Base-by-base conservation (phyloP, 2,888 invertebrate genomes). In the Esperia sulphurella region DNA sequence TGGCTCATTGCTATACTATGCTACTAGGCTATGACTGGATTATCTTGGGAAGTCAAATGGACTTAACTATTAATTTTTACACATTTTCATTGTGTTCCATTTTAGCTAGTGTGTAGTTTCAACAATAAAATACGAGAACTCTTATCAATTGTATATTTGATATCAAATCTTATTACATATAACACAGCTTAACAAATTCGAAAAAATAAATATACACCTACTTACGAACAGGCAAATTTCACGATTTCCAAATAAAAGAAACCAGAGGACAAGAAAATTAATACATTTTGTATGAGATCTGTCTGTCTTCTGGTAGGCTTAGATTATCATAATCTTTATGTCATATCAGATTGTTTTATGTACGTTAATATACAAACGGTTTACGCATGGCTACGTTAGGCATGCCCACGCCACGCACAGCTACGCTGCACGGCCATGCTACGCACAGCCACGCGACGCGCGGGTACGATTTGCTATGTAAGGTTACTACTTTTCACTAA, bases 61-160 rank as follows among this genome's bases (percentile, higher is more conserved):
- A n/a, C n/a, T n/a, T n/a, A n/a, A n/a, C n/a, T n/a, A n/a, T n/a
- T n/a, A n/a, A n/a, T n/a, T n/a, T n/a, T n/a, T n/a, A n/a, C n/a
- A n/a, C n/a, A n/a, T n/a, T n/a, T n/a, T n/a, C n/a, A n/a, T n/a
- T n/a, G n/a, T n/a, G n/a, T n/a, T n/a, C n/a, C n/a, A n/a, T n/a
- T n/a, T n/a, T n/a, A n/a, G n/a, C n/a, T n/a, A n/a, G n/a, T 28
- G 29, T 9, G 21, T 12, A 14, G 14, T 5, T 38, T 14, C 7
- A 71, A 68, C 61, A 71, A 67, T 62, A 58, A 63, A 67, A 75
- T 55, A 47, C 59, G 35, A 35, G 41, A 30, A 52, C 55, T 76
- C 63, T 76, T 77, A 81, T 74, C 75, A 85, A 84, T 83, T 87
- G 87, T 88, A 88, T 88, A 88, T 86, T 88, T 86, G 83, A 83